These are phyloP conservation scores for Byasa hedistus DNA, from an alignment of 2,888 invertebrate species.

Conservation along the genomic window DNA sequence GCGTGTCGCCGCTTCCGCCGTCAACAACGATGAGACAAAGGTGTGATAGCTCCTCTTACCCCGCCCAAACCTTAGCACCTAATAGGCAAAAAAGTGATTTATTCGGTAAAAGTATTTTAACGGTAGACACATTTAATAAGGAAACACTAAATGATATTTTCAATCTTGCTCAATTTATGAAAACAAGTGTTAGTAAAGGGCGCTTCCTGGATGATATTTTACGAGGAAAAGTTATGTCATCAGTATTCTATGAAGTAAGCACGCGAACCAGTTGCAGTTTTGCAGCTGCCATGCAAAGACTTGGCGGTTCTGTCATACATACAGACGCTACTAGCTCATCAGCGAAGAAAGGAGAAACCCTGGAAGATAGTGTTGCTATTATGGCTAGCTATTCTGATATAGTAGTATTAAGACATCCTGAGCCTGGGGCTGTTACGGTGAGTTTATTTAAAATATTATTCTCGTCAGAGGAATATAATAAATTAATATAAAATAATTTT, in stretches of 20 bases:
- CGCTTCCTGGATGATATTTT: slow-evolving; percentile 91
- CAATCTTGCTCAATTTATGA: slow-evolving; percentile 93
- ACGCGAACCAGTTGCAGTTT: slow-evolving; percentile 98
- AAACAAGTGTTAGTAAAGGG: slow-evolving; percentile 90
- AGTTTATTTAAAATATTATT: slow-evolving; percentile 51
- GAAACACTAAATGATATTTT: slow-evolving; percentile 96
- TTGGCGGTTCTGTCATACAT: slow-evolving; percentile 95
- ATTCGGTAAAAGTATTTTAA: slow-evolving; percentile 89
- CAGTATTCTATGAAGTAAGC: slow-evolving; percentile 98
- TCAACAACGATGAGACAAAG: slow-evolving; percentile 70
- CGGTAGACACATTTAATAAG: slow-evolving; percentile 92
- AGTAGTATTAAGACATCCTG: slow-evolving; percentile 95
- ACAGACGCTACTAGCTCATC: slow-evolving; percentile 96
- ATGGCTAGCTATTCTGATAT: slow-evolving; percentile 97
- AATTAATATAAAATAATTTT: slow-evolving; percentile 23
- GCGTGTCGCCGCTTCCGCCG: slow-evolving; percentile 75
- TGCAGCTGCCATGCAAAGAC: slow-evolving; percentile 96
- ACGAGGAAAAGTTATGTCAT: slow-evolving; percentile 96
- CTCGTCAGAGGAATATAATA: background rate
- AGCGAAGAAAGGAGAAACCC: slow-evolving; percentile 96
- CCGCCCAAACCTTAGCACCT: slow-evolving; percentile 59
- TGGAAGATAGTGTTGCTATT: slow-evolving; percentile 92
- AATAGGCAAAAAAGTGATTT: slow-evolving; percentile 72
- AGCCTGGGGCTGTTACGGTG: slow-evolving; percentile 93
- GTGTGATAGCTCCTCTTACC: slow-evolving; percentile 79